Base-by-base conservation (phyloP, 2,113 vertebrate genomes). In the Rhabdornis inornatus region DNA sequence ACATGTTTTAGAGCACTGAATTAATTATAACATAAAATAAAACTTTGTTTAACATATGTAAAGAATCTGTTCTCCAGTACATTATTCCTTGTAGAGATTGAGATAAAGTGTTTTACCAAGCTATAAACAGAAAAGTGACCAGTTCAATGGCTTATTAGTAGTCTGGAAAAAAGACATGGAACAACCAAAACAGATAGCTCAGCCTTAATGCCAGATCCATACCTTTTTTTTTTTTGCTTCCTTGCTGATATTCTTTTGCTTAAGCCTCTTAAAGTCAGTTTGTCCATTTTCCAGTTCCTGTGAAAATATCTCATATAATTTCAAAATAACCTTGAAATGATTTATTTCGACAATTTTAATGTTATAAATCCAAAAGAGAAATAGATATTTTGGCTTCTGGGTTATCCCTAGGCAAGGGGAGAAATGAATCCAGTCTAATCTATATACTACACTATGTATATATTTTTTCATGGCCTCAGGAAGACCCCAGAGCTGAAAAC, bases 11-110 rank as follows among this genome's bases (percentile, higher is more conserved):
- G 78, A 87, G 71, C 66, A 63, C 55, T 90, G 87, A 94, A 95
- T 95, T 93, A 94, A 93, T 95, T 90, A 85, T 72, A 85, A 72
- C 61, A 47, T 87, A 87, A 96, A 92, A 94, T 82, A 95, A 91
- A 83, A 85, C 82, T 83, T 94, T 91, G 89, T 94, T 94, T 90
- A 92, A 95, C 87, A 74, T 88, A 77, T 45, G 80, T 94, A 78
- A 94, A 91, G 59, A 92, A 83, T 85, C 75, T 94, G 42, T 86
- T 95, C 35, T 94, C 79, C 84, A 74, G 74, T 80, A 79, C 27
- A 10, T 88, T 96, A 83, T 90, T 95, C 59, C 66, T 55, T 63
- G 42, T 83, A 88, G 79, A 33, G 35, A 35, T 55, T 79, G 75
- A 87, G 50, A 76, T 50, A 35, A 84, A 82, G 31, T 49, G 0